Base-by-base conservation (phyloP, 2,113 vertebrate genomes). In the Lepus timidus region DNA sequence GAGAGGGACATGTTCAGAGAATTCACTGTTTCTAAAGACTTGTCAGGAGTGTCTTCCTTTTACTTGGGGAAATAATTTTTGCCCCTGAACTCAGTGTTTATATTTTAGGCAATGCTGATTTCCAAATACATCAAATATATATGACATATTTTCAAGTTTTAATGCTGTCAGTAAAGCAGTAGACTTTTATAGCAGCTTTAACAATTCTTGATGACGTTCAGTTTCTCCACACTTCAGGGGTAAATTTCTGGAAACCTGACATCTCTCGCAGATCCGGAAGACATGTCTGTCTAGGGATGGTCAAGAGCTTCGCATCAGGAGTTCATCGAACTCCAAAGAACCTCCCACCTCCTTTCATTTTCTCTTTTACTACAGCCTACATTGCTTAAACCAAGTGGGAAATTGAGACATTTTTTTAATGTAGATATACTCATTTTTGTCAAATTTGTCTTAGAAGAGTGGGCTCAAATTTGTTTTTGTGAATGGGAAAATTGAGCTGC, bases 171-270 rank as follows among this genome's bases (percentile, higher is more conserved):
- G 17, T 71, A 74, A 74, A 90, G 70, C 71, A 36, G 62, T 44
- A 29, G 62, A 39, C 31, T 29, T 85, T 93, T 81, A 49, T 12
- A 12, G 9, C 55, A 16, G 16, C 76, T 85, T 92, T 92, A 14
- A 33, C 76, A 94, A 64, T 31, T 51, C 92, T 92, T 81, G 36
- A 68, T 88, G 70, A 93, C 81, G 73, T 93, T 95, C 33, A 14
- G 1, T 91, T 94, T 75, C 36, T 31, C 55, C 67, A 22, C 64
- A 39, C 58, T 79, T 49, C 88, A 49, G 36, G 33, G 14, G 31
- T 64, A 90, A 90, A 81, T 85, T 86, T 96, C 44, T 96, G 65
- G 70, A 86, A 31, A 31, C n/a, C 58, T 85, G 19, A 0, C 29
- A 44, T 85, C 31, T 52, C 23, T 90, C 67, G 85, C 36, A n/a